Evolutionary conservation across 2,797 vertebrate species (phyloP), one percentile per base, ranked within the genome.

Genomic region (Pangasius krempfi): DNA sequence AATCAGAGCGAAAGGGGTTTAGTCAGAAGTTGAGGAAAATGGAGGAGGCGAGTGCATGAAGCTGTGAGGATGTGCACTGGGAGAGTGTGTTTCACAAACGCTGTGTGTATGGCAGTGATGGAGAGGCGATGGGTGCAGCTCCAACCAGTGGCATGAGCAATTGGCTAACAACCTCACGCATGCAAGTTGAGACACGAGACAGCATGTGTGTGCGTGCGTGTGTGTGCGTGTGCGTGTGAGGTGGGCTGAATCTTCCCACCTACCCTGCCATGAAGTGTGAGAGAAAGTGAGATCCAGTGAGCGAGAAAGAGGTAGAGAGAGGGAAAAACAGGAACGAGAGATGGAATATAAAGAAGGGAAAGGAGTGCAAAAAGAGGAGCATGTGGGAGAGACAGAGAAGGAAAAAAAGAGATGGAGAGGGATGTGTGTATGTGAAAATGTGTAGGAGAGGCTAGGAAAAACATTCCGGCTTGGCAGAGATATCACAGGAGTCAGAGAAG

Each of bases 361-460:
- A 85, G 64, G 62, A 66, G 81, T 83, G 81, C 81, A 50, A 84
- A 84, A 84, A 30, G 62, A 84, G 60, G 81, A 84, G 81, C 14
- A 84, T 47, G 81, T 66, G 40, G 60, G 44, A 84, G 60, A n/a
- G 27, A 50, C 8, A 86, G 44, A 88, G 86, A 68, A 66, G 56
- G 47, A 25, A 13, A 40, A 56, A 40, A 58, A 40, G n/a, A 50
- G 86, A 52, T 83, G 91, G 91, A 91, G 94, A 94, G 94, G 93
- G 94, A 93, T 94, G 92, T 86, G 88, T 83, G 85, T 93, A 94
- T 95, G 95, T 93, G 96, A 96, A 97, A 96, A 93, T 94, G 96
- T 94, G 96, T 97, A 96, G 97, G 97, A 97, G 97, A 96, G 95
- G 96, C 95, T 96, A 92, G 94, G 95, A 96, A 96, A 96, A 97